Percentiles rank a stretch among this genome's conserved stretches.
These are phyloP conservation scores for Erpobdella octoculata DNA, from an alignment of 2,888 invertebrate species.

Conservation along the genomic window DNA sequence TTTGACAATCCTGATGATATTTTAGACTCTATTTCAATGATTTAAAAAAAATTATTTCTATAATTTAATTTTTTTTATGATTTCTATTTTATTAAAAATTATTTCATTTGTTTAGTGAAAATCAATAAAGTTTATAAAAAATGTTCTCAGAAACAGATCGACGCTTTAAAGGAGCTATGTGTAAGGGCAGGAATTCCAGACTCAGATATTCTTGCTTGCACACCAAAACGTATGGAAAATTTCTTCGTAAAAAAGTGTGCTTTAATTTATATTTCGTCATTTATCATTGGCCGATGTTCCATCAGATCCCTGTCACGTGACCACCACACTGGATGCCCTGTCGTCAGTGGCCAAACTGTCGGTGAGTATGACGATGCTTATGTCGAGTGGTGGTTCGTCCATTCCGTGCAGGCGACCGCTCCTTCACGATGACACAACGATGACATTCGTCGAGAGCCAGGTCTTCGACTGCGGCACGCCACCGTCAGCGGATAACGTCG, in stretches of 20 bases:
- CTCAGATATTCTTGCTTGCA: slow-evolving; percentile 37
- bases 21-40: too few species aligned
- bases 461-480: too few species aligned
- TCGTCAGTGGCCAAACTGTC: slow-evolving; percentile 37
- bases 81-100: background rate
- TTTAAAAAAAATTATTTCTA: too few species aligned
- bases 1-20: too few species aligned
- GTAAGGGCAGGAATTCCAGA: slow-evolving; percentile 35
- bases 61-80: background rate
- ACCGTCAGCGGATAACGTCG: background rate
- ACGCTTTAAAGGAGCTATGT: slow-evolving; percentile 38
- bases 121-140: background rate
- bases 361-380: slow-evolving; percentile 39
- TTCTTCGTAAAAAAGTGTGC: too few species aligned
- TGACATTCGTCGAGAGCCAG: slow-evolving; percentile 15
- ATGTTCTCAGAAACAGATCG: slow-evolving; percentile 34
- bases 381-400: slow-evolving; percentile 23
- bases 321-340: slow-evolving; percentile 35
- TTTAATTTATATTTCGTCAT: too few species aligned
- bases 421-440: slow-evolving; percentile 2
- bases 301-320: slow-evolving; percentile 34
- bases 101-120: background rate
- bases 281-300: too few species aligned
- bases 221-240: slow-evolving; percentile 36
- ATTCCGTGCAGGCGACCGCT: background rate